Conservation (phyloP, 2,113 vertebrate species). For the Coturnix japonica region DNA sequence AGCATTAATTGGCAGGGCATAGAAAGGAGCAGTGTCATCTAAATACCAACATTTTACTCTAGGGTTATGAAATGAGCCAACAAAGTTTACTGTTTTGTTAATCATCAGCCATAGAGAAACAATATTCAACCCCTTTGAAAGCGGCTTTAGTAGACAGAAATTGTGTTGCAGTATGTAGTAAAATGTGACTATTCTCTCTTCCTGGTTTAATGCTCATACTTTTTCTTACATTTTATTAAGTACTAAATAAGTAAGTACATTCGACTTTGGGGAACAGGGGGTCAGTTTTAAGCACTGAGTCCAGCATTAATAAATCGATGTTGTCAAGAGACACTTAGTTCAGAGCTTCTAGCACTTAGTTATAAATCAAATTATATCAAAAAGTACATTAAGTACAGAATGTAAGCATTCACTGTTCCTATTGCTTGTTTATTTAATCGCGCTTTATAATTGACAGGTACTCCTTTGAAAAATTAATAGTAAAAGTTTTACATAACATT, state of each 20-base stretch:
- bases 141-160: background rate
- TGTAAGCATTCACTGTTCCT: slow-evolving; percentile 17
- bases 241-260: background rate
- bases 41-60: background rate
- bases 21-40: accelerated
- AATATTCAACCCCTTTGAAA: background rate
- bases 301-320: background rate
- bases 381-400: background rate
- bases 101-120: background rate
- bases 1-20: accelerated
- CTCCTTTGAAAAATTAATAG: slow-evolving; percentile 32
- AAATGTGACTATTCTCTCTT: background rate
- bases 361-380: slow-evolving; percentile 33
- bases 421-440: background rate
- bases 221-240: background rate
- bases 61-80: background rate
- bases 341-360: background rate
- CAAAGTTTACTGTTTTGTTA: background rate
- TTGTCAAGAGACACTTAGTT: background rate
- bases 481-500: background rate
- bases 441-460: background rate
- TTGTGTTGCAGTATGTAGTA: background rate
- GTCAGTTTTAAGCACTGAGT: background rate
- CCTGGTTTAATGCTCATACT: background rate
- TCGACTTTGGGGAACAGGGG: background rate